Conservation (phyloP, 2,888 invertebrate species). For the Nipponacmea schrenckii region DNA sequence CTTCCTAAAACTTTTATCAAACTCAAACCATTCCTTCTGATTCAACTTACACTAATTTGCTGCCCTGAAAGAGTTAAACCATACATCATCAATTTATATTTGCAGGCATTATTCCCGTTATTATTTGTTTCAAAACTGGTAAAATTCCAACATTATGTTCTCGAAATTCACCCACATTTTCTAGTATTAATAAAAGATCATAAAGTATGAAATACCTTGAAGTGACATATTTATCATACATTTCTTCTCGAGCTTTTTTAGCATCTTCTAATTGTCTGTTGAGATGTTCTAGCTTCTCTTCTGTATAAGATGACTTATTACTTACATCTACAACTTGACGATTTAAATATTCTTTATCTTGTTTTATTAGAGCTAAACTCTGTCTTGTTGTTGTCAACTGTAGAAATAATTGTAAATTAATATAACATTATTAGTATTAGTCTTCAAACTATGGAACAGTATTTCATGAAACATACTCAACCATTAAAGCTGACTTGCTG, state of each 20-base stretch:
- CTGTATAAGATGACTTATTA: slow-evolving; percentile 55
- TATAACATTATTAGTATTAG: no score
- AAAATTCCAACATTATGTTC: no score
- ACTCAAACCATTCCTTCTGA: no score
- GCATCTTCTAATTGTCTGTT: slow-evolving; percentile 62
- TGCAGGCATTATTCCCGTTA: no score
- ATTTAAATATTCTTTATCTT: slow-evolving; percentile 67
- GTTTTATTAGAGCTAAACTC: slow-evolving; percentile 58
- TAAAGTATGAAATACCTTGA: slow-evolving; percentile 51
- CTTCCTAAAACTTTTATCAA: no score
- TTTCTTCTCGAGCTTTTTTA: slow-evolving; percentile 63
- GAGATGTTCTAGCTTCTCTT: slow-evolving; percentile 58
- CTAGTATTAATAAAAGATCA: no score
- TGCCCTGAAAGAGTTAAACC: no score
- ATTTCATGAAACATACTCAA: neutral
- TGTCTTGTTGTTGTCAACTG: slow-evolving; percentile 59
- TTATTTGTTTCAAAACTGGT: no score
- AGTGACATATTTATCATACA: slow-evolving; percentile 68
- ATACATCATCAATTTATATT: no score
- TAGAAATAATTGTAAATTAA: neutral
- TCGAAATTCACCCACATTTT: no score
- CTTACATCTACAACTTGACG: slow-evolving; percentile 58
- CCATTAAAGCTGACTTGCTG: no score
- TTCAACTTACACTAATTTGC: no score
- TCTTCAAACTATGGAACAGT: neutral